These are phyloP conservation scores for Macroglossus sobrinus DNA, from an alignment of 2,113 vertebrate species.

Conservation along the genomic window DNA sequence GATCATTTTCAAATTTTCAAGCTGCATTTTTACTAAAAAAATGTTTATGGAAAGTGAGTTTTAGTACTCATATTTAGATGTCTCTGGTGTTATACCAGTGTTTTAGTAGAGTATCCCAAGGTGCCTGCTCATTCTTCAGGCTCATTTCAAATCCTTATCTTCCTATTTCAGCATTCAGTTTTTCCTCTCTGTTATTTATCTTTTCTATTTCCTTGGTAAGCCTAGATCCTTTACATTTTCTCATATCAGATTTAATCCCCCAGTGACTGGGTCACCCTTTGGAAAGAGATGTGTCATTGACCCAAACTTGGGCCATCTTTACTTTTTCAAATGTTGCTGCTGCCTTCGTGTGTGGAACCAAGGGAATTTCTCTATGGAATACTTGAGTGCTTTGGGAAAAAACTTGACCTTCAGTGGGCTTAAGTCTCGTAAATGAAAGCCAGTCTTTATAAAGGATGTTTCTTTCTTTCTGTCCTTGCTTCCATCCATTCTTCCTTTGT, in stretches of 20 bases:
- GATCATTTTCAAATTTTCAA: slow-evolving; percentile 32
- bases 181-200: neutral
- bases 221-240: neutral
- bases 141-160: neutral
- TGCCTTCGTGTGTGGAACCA: neutral
- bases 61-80: neutral
- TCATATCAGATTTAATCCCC: neutral
- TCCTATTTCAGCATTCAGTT: neutral
- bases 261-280: neutral
- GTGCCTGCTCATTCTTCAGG: neutral
- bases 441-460: neutral
- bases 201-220: neutral
- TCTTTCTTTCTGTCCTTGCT: neutral
- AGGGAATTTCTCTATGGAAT: neutral
- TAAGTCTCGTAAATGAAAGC: neutral
- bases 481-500: neutral
- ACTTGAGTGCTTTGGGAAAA: neutral
- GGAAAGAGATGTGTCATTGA: neutral
- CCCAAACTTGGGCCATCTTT: neutral
- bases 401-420: neutral
- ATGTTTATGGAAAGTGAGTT: neutral
- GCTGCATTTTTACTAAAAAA: neutral
- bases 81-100: neutral
- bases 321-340: neutral
- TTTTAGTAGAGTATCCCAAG: neutral